These are phyloP conservation scores for Potamarius usumacintae DNA, from an alignment of 2,113 vertebrate genomes.

Conservation along the genomic window DNA sequence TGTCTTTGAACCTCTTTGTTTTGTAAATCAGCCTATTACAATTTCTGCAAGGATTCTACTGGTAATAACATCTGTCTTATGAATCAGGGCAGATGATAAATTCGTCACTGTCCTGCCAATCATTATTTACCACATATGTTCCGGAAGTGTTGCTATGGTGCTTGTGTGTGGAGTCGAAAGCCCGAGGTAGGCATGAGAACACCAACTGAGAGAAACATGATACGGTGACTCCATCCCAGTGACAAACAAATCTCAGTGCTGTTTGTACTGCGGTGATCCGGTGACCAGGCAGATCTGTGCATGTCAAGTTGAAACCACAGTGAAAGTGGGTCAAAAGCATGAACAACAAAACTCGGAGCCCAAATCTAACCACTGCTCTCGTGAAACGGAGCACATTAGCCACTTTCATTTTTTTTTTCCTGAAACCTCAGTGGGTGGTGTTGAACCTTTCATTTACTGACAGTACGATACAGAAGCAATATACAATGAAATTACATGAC, in stretches of 20 bases:
- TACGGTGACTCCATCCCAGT: background rate
- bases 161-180: background rate
- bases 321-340: conserved; percentile 3
- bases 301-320: background rate
- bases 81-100: background rate
- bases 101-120: conserved; percentile 38
- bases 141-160: conserved; percentile 52
- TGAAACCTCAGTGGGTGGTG: background rate
- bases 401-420: background rate
- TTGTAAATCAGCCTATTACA: conserved; percentile 30
- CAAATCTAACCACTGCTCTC: background rate
- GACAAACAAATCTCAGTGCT: background rate
- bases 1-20: background rate
- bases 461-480: background rate
- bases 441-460: background rate
- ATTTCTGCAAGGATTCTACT: conserved; percentile 28
- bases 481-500: background rate
- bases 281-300: conserved; percentile 46
- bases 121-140: conserved; percentile 41
- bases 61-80: conserved; percentile 30
- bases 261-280: conserved; percentile 57
- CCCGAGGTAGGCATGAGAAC: conserved; percentile 35
- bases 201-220: conserved; percentile 8
- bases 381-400: background rate
- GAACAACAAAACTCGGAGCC: background rate